phyloP scores from a whole-genome alignment of 2,888 invertebrate genomes.

The Hofmannophila pseudospretella region DNA sequence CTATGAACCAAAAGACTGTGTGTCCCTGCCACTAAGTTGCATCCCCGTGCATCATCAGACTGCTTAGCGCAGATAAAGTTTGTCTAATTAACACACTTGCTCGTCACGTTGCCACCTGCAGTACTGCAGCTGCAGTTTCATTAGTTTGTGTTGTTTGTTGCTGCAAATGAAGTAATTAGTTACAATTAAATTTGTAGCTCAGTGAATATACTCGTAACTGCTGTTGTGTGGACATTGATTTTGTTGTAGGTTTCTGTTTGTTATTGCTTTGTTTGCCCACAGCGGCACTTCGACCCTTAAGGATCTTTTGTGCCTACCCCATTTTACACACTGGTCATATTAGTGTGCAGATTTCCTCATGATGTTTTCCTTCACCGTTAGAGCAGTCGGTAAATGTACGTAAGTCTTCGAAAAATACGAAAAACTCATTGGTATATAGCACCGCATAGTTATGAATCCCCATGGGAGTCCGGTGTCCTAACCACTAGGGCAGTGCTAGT shows the following conservation, averaged over 20 bases:
- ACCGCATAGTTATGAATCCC: too few relatives aligned
- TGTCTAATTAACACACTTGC: slow-evolving; percentile 56
- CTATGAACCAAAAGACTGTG: neutral
- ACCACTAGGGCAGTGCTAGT: too few relatives aligned
- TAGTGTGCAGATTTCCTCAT: too few relatives aligned
- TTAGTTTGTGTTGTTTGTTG: slow-evolving; percentile 2
- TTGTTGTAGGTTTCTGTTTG: neutral
- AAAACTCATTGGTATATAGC: too few relatives aligned
- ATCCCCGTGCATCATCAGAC: slow-evolving; percentile 23
- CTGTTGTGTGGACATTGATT: neutral
- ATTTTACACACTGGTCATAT: too few relatives aligned
- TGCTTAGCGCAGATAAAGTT: slow-evolving; percentile 51
- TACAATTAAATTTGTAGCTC: slow-evolving; percentile 5
- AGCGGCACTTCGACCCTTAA: too few relatives aligned
- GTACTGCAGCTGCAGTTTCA: slow-evolving; percentile 2
- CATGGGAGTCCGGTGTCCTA: too few relatives aligned
- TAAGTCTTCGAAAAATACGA: too few relatives aligned
- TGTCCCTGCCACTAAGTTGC: slow-evolving; percentile 14
- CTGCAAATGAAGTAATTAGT: slow-evolving; percentile 7
- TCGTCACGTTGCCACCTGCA: slow-evolving; percentile 44
- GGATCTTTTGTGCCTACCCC: too few relatives aligned
- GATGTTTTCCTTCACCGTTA: too few relatives aligned
- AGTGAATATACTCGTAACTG: neutral
- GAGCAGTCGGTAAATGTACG: too few relatives aligned
- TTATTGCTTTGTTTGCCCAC: neutral